These are phyloP conservation scores for Geotrupes spiniger DNA, from an alignment of 2,888 invertebrate genomes.

Conservation along the genomic window DNA sequence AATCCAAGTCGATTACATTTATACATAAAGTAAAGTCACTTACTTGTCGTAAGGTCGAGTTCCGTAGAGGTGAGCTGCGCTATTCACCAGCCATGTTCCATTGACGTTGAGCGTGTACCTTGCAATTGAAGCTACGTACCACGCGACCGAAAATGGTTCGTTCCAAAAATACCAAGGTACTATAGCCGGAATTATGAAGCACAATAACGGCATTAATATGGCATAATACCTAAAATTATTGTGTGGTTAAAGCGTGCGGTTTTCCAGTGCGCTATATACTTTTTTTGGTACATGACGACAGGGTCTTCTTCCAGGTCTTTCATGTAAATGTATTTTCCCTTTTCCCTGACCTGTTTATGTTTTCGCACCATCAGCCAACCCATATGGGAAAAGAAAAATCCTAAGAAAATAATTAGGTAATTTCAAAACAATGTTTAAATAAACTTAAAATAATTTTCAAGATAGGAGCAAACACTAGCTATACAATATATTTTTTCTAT, in stretches of 20 bases:
- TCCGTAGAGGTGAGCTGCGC: slow-evolving; percentile 92
- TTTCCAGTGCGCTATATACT: slow-evolving; percentile 51
- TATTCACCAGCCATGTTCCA: slow-evolving; percentile 89
- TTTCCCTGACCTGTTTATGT: slow-evolving; percentile 82
- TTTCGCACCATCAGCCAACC: slow-evolving; percentile 90
- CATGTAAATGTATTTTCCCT: slow-evolving; percentile 82
- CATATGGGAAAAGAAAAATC: slow-evolving; percentile 91
- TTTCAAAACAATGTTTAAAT: no score
- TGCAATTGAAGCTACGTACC: slow-evolving; percentile 78
- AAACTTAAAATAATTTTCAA: no score
- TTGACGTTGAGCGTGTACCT: slow-evolving; percentile 84
- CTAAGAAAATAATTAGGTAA: no score
- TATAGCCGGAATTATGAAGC: slow-evolving; percentile 73
- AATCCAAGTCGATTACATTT: not conserved
- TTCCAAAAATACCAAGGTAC: slow-evolving; percentile 83
- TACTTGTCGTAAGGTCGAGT: slow-evolving; percentile 86
- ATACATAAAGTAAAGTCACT: slow-evolving; percentile 29
- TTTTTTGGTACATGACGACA: slow-evolving; percentile 82
- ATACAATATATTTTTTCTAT: no score
- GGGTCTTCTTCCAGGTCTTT: slow-evolving; percentile 83
- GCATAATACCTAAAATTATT: slow-evolving; percentile 44
- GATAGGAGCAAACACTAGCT: no score
- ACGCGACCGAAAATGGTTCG: slow-evolving; percentile 74
- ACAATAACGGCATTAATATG: slow-evolving; percentile 48
- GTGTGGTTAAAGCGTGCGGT: not conserved